These are phyloP conservation scores for crab-eating macaque (Macaca fascicularis) DNA, from an alignment of 2,113 vertebrate genomes.

Conservation along the genomic window DNA sequence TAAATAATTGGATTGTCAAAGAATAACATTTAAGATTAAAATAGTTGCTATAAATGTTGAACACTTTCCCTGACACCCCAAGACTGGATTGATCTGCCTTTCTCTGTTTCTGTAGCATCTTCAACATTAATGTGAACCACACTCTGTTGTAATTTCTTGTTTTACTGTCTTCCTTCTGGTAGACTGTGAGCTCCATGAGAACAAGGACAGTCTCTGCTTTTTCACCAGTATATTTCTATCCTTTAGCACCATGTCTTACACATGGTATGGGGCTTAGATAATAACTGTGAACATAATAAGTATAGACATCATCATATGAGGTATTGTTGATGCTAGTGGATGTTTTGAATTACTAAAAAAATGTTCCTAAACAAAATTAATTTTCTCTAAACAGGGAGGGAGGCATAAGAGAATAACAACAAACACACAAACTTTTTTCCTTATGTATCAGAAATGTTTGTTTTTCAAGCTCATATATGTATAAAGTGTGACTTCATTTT, in stretches of 20 bases:
- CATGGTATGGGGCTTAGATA: not conserved
- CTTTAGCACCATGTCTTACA: not conserved
- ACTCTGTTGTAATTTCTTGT: not conserved
- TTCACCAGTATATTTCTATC: not conserved
- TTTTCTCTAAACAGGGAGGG: not conserved
- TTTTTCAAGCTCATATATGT: not conserved
- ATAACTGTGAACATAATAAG: not conserved
- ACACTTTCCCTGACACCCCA: not conserved
- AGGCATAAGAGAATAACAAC: not conserved
- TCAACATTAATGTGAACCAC: not conserved
- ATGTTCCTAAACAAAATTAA: not conserved
- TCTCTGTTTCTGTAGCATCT: not conserved
- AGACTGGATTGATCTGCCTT: not conserved
- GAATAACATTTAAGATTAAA: slow-evolving; percentile 14
- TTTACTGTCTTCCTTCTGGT: slow-evolving; percentile 2
- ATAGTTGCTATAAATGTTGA: not conserved
- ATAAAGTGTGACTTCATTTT: not conserved
- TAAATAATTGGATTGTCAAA: not conserved
- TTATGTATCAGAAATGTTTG: not conserved
- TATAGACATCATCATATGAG: not conserved
- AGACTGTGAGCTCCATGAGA: not conserved
- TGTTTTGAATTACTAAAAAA: not conserved
- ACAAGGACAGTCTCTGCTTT: slow-evolving; percentile 7
- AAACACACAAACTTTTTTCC: not conserved
- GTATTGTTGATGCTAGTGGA: not conserved